Evolutionary conservation across 2,888 invertebrate species (phyloP), one percentile per base, ranked within the genome.

Genomic region (Ornithoptera alexandrae): DNA sequence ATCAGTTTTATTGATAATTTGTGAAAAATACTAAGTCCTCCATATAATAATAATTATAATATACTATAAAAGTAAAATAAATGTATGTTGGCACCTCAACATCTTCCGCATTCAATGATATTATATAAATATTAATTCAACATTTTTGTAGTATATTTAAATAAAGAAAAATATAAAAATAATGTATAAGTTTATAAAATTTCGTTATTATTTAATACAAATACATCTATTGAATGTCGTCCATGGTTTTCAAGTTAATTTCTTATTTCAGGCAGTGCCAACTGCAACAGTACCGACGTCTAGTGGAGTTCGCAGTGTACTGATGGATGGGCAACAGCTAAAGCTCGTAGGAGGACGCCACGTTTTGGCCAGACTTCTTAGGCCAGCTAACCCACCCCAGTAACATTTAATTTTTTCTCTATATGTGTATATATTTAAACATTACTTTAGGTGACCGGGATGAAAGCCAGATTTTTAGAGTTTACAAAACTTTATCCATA

Each of bases 321-420:
- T 92, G 36, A 89, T 92, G 91, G 92, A 92, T 72, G 92, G 92
- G 0, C 92, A 92, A 53, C 92, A 92, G 62, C 75, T 92, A 62
- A 92, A 92, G 65, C 78, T 92, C 2, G 90, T 92, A 0, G 89
- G 91, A 0, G 92, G 92, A 0, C 77, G 92, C 0, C 92, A 92
- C 72, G 92, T 92, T 0, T 80, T 92, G 0, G 92, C 92, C 18
- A 78, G 92, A 50, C 81, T 92, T 62, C 72, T 92, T 30, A 79
- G 91, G 12, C 92, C 92, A 0, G 81, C 88, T 3, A 86, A 87
- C 42, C 92, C 88, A 56, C 89, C 87, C 3, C 87, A 71, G 67
- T 71, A 67, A 58, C 65, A 50, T 2, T 15, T 24, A 30, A n/a
- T 56, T 60, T 60, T 20, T 58, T 46, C 50, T 7, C 53, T 46